phyloP scores from a whole-genome alignment of 2,113 vertebrate genomes.

The Chloropsis hardwickii region DNA sequence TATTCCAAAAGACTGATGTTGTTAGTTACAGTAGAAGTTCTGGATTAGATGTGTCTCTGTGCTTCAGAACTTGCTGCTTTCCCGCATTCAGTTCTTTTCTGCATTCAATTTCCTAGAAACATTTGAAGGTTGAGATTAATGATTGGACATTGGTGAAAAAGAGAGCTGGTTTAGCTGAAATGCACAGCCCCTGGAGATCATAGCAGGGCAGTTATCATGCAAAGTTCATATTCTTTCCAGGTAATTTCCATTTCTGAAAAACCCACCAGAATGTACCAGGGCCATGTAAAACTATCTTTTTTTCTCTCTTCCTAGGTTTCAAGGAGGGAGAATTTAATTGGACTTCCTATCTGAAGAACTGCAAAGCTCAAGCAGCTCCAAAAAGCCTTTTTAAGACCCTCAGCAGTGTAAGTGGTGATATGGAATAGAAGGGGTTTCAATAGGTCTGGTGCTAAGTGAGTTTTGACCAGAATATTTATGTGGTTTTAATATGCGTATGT shows the following conservation, averaged over 20 bases:
- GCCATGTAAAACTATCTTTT: not conserved
- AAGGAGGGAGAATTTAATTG: slow-evolving; percentile 90
- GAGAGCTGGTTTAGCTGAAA: not conserved
- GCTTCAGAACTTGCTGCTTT: not conserved
- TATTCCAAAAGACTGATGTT: not conserved
- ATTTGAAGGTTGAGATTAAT: slow-evolving; percentile 32
- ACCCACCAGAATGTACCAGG: not conserved
- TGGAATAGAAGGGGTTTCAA: not conserved
- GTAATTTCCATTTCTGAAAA: slow-evolving; percentile 49
- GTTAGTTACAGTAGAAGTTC: not conserved
- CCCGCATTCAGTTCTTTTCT: not conserved
- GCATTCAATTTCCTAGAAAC: slow-evolving; percentile 4
- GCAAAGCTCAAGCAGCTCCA: slow-evolving; percentile 86
- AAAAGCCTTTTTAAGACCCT: slow-evolving; percentile 89
- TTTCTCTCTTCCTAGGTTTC: slow-evolving; percentile 75
- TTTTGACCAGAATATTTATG: not conserved
- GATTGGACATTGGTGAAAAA: not conserved
- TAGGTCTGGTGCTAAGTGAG: not conserved
- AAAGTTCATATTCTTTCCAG: slow-evolving; percentile 26
- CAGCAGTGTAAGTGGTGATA: slow-evolving; percentile 76
- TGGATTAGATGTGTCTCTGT: not conserved
- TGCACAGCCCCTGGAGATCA: not conserved
- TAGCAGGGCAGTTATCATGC: not conserved
- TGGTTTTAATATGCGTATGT: not conserved
- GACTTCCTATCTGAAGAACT: slow-evolving; percentile 87